Evolutionary conservation across 2,113 vertebrate genomes (phyloP).

Genomic region (Numenius arquata): DNA sequence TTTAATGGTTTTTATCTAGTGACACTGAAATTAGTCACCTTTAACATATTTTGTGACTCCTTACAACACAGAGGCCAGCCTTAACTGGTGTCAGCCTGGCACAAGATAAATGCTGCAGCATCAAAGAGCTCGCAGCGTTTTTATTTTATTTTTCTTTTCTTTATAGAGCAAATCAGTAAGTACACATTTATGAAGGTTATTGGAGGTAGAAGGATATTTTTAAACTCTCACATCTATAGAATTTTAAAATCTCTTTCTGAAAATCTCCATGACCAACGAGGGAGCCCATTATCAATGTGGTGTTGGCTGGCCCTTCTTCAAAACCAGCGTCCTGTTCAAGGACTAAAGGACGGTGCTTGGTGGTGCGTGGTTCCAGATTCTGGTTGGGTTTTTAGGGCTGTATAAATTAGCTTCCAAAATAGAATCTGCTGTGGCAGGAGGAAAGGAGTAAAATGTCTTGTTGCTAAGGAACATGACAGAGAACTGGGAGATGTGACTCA

Average conservation of each 20-base stretch:
- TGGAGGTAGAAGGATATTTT: not conserved
- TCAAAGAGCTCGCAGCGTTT: not conserved
- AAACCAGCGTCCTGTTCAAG: not conserved
- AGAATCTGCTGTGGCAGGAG: conserved; percentile 46
- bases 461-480: conserved; percentile 59
- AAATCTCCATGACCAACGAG: not conserved
- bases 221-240: not conserved
- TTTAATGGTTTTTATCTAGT: not conserved
- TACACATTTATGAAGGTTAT: not conserved
- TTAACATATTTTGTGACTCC: not conserved
- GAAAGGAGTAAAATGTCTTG: conserved; percentile 21
- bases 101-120: not conserved
- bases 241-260: not conserved
- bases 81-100: not conserved
- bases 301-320: not conserved
- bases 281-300: not conserved
- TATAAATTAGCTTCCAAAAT: conserved; percentile 56
- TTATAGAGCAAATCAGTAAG: not conserved
- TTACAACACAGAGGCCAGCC: not conserved
- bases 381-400: conserved; percentile 27
- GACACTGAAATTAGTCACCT: not conserved
- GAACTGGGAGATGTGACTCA: conserved; percentile 48
- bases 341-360: not conserved
- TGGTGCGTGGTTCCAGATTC: conserved; percentile 1
- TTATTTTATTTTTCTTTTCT: not conserved